Evolutionary conservation across 2,113 vertebrate genomes (phyloP).

Genomic region (Colaptes auratus): DNA sequence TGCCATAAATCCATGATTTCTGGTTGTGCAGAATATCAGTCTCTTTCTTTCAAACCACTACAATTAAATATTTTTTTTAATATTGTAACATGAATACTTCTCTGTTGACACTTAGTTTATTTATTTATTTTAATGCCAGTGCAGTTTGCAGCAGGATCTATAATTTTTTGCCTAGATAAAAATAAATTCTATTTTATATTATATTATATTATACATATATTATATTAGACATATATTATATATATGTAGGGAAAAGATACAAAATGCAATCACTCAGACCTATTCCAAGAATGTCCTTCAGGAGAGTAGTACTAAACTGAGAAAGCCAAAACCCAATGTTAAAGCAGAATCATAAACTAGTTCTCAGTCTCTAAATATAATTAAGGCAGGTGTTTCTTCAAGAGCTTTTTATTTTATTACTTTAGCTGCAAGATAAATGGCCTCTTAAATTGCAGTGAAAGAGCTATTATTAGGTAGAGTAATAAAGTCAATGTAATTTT

Average conservation of each 20-base stretch:
- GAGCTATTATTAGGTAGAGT: slow-evolving; percentile 46
- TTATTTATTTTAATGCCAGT: not conserved
- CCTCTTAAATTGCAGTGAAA: slow-evolving; percentile 58
- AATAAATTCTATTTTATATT: too few relatives aligned
- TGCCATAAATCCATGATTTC: too few relatives aligned
- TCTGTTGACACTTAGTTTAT: not conserved
- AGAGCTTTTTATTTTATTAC: slow-evolving; percentile 42
- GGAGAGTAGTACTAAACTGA: not conserved
- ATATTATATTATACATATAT: too few relatives aligned
- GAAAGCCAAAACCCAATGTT: not conserved
- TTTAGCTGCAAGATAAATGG: slow-evolving; percentile 47
- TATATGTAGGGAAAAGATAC: not conserved
- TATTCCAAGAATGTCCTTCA: not conserved
- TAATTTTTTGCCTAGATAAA: not conserved
- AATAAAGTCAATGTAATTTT: not conserved
- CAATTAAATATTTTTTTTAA: too few relatives aligned
- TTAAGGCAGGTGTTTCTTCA: slow-evolving; percentile 46
- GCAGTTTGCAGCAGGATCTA: not conserved
- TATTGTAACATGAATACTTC: not conserved
- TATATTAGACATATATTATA: too few relatives aligned
- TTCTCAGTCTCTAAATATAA: not conserved
- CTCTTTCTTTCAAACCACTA: too few relatives aligned
- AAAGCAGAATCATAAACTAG: slow-evolving; percentile 14
- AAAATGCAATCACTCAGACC: not conserved
- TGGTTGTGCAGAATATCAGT: too few relatives aligned